Base-by-base conservation (phyloP, 2,113 vertebrate species). In the Antigone vipio region DNA sequence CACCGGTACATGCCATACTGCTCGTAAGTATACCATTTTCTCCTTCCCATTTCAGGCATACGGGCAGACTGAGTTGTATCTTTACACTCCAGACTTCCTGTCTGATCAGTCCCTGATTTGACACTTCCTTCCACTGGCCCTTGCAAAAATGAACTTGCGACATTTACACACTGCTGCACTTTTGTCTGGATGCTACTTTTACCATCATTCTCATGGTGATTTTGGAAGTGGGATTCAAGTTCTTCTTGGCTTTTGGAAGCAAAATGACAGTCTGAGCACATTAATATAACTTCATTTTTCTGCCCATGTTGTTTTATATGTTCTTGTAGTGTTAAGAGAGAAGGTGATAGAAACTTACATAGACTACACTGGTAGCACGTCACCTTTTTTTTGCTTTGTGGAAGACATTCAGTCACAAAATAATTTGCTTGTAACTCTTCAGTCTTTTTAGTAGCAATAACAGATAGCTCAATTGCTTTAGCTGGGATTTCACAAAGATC, bases 341-440 rank as follows among this genome's bases (percentile, higher is more conserved):
- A 99, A 7, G 99, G 98, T 0, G 99, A 99, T 2, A 99, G 96
- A 74, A 98, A 99, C 66, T 98, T 98, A 86, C 99, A 99, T 11
- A 99, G 98, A 96, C 99, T 99, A 88, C 99, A 99, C 80, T 99
- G 99, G 81, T 99, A 99, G 88, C 98, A 99, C 0, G 98, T 99
- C 50, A 98, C 98, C 7, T 98, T 99, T 79, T 97, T 98, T 76
- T 98, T 95, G 58, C 55, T 95, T 82, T 93, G 96, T 47, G 97
- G 68, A 71, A 93, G 89, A 83, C 69, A 95, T 50, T 95, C 95
- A 77, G 97, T 85, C 52, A 83, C 91, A 96, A 90, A 91, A 76
- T 92, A 75, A 87, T 93, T 95, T 67, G 92, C 90, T 62, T 92
- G 97, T 4, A 93, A 83, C 78, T 91, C 91, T 81, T 96, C 96